A percentile compares a stretch with the other conserved stretches of the same genome.
phyloP scores from a whole-genome alignment of 2,113 vertebrate species.

The Lucifuga dentata region DNA sequence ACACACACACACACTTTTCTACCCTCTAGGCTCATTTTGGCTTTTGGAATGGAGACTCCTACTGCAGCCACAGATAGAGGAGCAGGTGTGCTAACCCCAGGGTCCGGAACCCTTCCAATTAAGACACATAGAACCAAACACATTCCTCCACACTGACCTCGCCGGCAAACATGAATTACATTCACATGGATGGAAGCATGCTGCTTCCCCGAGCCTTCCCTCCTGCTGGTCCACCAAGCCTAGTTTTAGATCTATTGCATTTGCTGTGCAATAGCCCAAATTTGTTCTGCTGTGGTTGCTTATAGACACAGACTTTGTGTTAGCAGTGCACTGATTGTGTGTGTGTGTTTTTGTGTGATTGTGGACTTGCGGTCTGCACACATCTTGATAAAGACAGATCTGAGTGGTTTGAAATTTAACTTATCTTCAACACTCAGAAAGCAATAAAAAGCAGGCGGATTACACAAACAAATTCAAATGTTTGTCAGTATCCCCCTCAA shows the following conservation, averaged over 20 bases:
- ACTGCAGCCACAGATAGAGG: constrained; percentile 72
- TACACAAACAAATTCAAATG: constrained; percentile 60
- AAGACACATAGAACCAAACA: constrained; percentile 80
- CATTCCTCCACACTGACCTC: constrained; percentile 72
- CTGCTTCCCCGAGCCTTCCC: constrained; percentile 51
- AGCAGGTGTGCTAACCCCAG: constrained; percentile 83
- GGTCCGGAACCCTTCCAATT: constrained; percentile 82
- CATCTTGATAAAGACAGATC: constrained; percentile 20
- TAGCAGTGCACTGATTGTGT: constrained; percentile 18
- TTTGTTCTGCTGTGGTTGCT: constrained; percentile 69
- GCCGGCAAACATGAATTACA: constrained; percentile 61
- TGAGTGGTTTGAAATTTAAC: constrained; percentile 37
- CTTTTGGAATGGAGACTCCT: constrained; percentile 69
- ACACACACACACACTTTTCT: constrained; percentile 6
- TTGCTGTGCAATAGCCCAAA: constrained; percentile 59
- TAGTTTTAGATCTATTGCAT: constrained; percentile 72
- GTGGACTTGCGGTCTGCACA: constrained; percentile 15
- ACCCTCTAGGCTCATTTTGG: constrained; percentile 69
- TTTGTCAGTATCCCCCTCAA: constrained; percentile 40
- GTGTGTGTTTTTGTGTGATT: constrained; percentile 2
- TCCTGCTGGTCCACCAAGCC: constrained; percentile 59
- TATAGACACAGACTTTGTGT: constrained; percentile 56
- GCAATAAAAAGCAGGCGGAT: constrained; percentile 13
- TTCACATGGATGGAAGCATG: constrained; percentile 59
- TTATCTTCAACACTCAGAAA: constrained; percentile 29